Evolutionary conservation across 2,797 vertebrate genomes (phyloP).

Genomic region (Pipistrellus pygmaeus): DNA sequence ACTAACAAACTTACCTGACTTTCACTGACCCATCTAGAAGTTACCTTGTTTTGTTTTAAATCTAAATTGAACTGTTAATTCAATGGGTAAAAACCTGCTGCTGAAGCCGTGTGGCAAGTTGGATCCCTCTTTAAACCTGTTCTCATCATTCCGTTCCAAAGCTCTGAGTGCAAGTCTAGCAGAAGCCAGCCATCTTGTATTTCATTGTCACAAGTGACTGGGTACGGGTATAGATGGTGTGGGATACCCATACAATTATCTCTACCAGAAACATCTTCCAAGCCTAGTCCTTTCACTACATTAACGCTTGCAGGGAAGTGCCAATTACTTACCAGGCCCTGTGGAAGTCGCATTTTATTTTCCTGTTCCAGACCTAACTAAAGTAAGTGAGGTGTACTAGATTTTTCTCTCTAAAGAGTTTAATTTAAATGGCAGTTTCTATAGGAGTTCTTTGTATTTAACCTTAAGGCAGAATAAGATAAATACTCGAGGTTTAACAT

Average conservation of each 20-base stretch:
- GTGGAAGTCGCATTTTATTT: constrained; percentile 15
- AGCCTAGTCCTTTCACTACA: not conserved
- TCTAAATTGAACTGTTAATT: constrained; percentile 7
- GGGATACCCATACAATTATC: not conserved
- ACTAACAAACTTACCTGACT: not conserved
- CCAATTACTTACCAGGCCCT: not conserved
- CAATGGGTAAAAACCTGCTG: not conserved
- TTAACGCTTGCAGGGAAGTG: not conserved
- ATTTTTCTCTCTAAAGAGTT: constrained; percentile 38
- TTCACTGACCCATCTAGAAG: constrained; percentile 50
- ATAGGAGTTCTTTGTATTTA: constrained; percentile 29
- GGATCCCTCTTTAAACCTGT: not conserved
- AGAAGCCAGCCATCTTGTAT: not conserved
- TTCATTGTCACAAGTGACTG: constrained; percentile 27
- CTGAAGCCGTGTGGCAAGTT: not conserved
- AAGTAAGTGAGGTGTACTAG: constrained; percentile 28
- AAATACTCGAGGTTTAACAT: constrained; percentile 35
- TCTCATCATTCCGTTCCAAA: not conserved
- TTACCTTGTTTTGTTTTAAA: constrained; percentile 42
- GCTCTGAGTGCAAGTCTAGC: not conserved
- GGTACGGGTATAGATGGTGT: not conserved
- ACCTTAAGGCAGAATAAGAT: constrained; percentile 38
- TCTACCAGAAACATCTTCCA: constrained; percentile 14
- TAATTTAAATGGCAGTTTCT: constrained; percentile 48
- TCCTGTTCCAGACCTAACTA: constrained; percentile 17